Percentiles rank a stretch among this genome's conserved stretches.
These are phyloP conservation scores for Leptarthrus brevirostris DNA, from an alignment of 2,888 invertebrate genomes.

Conservation along the genomic window DNA sequence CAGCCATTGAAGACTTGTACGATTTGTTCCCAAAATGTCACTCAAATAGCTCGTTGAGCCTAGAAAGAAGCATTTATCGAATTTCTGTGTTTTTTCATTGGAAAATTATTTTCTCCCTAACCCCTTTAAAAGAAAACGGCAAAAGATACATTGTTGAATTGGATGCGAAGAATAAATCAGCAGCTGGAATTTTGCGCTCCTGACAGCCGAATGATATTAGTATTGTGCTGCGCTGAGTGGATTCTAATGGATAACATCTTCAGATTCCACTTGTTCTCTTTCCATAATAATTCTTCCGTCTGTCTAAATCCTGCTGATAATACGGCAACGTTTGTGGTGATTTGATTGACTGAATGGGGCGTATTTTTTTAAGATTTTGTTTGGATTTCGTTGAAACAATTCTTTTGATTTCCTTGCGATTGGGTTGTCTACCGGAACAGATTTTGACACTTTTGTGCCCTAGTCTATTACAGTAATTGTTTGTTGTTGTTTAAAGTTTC, in stretches of 20 bases:
- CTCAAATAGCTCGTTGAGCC: background rate
- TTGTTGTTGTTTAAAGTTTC: too few species aligned
- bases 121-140: too few species aligned
- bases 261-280: background rate
- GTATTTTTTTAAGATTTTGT: background rate
- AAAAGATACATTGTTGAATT: background rate
- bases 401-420: too few species aligned
- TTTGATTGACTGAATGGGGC: background rate
- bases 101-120: background rate
- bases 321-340: background rate
- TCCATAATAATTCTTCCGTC: background rate
- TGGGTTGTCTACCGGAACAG: too few species aligned
- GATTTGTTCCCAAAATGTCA: background rate
- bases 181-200: background rate
- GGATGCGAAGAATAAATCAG: slow-evolving; percentile 8
- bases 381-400: background rate
- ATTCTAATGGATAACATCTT: slow-evolving; percentile 16
- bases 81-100: background rate
- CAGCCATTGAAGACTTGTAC: background rate
- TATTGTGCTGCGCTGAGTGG: slow-evolving; percentile 14
- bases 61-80: background rate
- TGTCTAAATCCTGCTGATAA: background rate
- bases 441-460: too few species aligned
- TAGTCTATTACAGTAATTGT: too few species aligned
- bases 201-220: background rate